These are phyloP conservation scores for Zhuqinia jingwanae DNA, from an alignment of 2,888 invertebrate species.

Conservation along the genomic window DNA sequence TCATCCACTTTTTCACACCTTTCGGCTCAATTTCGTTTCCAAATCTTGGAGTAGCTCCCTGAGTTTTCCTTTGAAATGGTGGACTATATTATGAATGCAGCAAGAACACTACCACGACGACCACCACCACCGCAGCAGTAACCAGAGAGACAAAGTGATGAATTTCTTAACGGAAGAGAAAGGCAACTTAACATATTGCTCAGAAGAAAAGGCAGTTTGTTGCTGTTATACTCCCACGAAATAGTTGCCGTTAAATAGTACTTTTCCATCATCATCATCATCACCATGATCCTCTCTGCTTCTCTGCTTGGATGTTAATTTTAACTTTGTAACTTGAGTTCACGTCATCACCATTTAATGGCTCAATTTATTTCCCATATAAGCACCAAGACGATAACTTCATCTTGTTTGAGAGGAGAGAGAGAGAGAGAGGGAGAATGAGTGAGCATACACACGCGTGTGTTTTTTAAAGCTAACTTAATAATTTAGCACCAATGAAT, in stretches of 20 bases:
- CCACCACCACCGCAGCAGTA: neutral
- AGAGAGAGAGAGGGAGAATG: too few species aligned
- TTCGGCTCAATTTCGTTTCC: constrained; percentile 63
- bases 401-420: neutral
- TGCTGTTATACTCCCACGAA: too few species aligned
- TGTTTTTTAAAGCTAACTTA: constrained; percentile 3
- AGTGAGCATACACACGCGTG: too few species aligned
- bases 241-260: neutral
- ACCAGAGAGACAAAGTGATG: neutral
- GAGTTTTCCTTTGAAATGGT: neutral
- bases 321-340: constrained; percentile 18
- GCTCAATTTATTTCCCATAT: constrained; percentile 38
- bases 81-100: neutral
- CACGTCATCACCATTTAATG: constrained; percentile 44
- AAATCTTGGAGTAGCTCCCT: neutral
- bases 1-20: constrained; percentile 74
- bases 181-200: too few species aligned
- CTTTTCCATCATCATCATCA: neutral
- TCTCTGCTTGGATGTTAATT: constrained; percentile 2
- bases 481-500: constrained; percentile 25
- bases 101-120: too few species aligned
- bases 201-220: neutral
- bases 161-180: neutral
- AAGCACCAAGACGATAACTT: constrained; percentile 22
- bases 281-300: neutral